phyloP scores from a whole-genome alignment of 2,113 vertebrate genomes.

The Lepidothrix coronata region DNA sequence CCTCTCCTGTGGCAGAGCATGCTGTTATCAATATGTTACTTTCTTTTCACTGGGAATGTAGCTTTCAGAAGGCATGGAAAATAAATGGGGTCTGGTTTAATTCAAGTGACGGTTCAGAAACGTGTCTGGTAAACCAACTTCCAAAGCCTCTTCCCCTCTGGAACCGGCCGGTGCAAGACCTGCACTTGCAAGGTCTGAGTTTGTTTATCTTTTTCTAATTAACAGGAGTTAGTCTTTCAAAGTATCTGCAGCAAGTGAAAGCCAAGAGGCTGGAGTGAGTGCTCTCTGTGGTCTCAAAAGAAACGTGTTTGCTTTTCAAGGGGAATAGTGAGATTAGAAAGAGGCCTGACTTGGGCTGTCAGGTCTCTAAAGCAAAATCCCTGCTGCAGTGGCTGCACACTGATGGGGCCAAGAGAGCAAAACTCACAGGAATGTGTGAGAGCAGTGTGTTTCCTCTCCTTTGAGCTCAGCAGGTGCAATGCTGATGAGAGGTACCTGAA shows the following conservation, averaged over 20 bases:
- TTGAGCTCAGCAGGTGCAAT: neutral
- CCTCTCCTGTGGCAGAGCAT: constrained; percentile 31
- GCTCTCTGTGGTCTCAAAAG: neutral
- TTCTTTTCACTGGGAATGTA: neutral
- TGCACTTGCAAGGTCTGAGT: neutral
- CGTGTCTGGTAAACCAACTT: neutral
- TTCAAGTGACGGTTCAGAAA: neutral
- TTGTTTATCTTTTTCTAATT: constrained; percentile 37
- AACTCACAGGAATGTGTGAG: neutral
- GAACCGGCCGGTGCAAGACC: neutral
- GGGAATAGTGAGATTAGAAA: neutral
- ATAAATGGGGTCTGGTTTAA: constrained; percentile 23
- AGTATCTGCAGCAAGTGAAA: neutral
- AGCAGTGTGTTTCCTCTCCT: neutral
- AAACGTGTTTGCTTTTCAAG: neutral
- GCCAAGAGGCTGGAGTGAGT: neutral
- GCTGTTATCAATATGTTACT: constrained; percentile 39
- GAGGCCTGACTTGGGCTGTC: neutral
- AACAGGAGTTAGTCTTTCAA: constrained; percentile 25
- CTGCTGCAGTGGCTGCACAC: neutral
- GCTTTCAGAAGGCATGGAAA: constrained; percentile 22
- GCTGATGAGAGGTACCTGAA: neutral
- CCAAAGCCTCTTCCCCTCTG: neutral
- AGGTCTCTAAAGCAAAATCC: neutral
- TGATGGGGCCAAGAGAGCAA: neutral